A percentile compares a stretch with the other conserved stretches of the same genome.
phyloP scores from a whole-genome alignment of 2,113 vertebrate genomes.

The Fregata magnificens region DNA sequence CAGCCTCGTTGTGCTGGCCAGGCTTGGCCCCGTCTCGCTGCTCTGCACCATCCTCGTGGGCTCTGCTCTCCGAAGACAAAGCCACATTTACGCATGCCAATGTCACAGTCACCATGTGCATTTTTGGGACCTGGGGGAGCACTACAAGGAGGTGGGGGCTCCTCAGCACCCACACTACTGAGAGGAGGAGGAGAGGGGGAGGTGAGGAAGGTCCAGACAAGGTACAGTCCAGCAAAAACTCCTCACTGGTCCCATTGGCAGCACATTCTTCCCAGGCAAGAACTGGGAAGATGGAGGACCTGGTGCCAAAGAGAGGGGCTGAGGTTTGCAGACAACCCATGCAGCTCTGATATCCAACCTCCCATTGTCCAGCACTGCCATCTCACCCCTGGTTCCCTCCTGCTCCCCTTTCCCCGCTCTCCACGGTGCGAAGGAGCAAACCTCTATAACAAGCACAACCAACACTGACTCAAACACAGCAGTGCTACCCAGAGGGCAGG shows the following conservation, averaged over 20 bases:
- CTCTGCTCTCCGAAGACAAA: neutral
- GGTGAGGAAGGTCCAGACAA: neutral
- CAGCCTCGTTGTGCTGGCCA: neutral
- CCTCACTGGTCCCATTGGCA: neutral
- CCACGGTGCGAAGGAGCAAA: neutral
- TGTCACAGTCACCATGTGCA: slow-evolving; percentile 37
- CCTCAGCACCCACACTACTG: neutral
- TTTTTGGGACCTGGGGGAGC: neutral
- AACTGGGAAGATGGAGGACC: neutral
- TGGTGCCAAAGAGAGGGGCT: neutral
- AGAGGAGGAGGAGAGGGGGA: neutral
- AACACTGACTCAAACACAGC: slow-evolving; percentile 70
- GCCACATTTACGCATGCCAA: neutral
- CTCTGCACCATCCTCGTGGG: neutral
- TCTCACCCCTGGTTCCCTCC: neutral
- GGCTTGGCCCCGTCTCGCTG: neutral
- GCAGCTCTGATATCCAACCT: neutral
- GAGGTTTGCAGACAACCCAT: neutral
- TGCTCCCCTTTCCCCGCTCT: neutral
- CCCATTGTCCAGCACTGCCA: neutral
- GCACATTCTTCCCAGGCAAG: neutral
- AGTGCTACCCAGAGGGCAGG: slow-evolving; percentile 36
- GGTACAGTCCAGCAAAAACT: neutral
- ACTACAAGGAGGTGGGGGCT: neutral
- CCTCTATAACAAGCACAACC: slow-evolving; percentile 70